These are phyloP conservation scores for Gallinago media DNA, from an alignment of 2,113 vertebrate species.

Conservation along the genomic window DNA sequence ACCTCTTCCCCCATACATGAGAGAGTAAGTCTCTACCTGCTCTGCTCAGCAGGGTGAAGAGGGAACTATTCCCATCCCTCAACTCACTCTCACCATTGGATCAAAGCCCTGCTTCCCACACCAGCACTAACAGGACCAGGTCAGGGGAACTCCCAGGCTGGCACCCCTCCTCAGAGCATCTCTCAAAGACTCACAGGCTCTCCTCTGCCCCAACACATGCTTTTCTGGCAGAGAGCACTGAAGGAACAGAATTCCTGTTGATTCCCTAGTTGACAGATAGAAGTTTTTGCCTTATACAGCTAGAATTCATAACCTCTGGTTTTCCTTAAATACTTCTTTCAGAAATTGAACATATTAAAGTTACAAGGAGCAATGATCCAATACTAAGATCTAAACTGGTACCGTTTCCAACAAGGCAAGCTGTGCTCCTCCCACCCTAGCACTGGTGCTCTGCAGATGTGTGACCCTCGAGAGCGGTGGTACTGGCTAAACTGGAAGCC, in stretches of 20 bases:
- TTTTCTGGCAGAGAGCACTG: neutral
- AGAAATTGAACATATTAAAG: neutral
- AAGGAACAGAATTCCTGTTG: neutral
- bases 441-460: neutral
- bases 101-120: neutral
- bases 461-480: neutral
- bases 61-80: neutral
- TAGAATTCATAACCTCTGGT: neutral
- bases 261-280: neutral
- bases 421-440: neutral
- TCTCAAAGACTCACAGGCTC: neutral
- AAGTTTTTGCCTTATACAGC: neutral
- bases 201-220: fast-evolving
- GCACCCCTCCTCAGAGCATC: neutral
- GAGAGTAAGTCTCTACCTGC: neutral
- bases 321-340: neutral
- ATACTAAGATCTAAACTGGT: neutral
- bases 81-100: neutral
- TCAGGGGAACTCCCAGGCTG: neutral
- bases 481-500: neutral
- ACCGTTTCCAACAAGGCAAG: neutral
- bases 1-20: neutral
- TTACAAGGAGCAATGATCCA: neutral
- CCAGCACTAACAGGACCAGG: neutral
- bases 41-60: neutral